A percentile compares a stretch with the other conserved stretches of the same genome.
These are phyloP conservation scores for Leuciscus idus DNA, from an alignment of 2,113 vertebrate species.

Conservation along the genomic window DNA sequence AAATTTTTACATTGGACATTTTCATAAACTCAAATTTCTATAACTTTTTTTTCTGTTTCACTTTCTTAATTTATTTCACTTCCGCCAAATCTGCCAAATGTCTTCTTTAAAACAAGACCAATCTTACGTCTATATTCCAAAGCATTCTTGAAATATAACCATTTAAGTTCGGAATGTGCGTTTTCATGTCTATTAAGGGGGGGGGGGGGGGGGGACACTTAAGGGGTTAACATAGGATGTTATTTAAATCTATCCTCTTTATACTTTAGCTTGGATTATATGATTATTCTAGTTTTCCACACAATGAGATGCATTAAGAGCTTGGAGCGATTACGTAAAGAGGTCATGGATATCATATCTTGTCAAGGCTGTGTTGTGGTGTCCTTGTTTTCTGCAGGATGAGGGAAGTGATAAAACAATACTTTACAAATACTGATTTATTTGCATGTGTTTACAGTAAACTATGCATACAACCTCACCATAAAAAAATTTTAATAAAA, in stretches of 20 bases:
- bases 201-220: too few relatives aligned
- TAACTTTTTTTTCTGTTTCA: too few relatives aligned
- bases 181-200: too few relatives aligned
- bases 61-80: too few relatives aligned
- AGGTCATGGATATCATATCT: not conserved
- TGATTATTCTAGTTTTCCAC: not conserved
- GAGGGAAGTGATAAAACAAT: not conserved
- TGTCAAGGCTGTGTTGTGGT: not conserved
- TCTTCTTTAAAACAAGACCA: too few relatives aligned
- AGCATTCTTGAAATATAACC: too few relatives aligned
- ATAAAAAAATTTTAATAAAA: not conserved
- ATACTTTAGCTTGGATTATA: not conserved
- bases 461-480: not conserved
- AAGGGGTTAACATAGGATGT: not conserved
- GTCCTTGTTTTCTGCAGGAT: not conserved
- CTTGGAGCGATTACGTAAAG: not conserved
- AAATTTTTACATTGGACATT: too few relatives aligned
- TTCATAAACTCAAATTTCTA: too few relatives aligned
- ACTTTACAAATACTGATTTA: not conserved
- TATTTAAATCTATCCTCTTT: not conserved
- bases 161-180: too few relatives aligned
- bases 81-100: too few relatives aligned
- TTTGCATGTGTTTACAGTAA: not conserved
- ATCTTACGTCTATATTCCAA: too few relatives aligned
- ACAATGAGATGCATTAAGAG: not conserved